A percentile compares a stretch with the other conserved stretches of the same genome.
These are phyloP conservation scores for Haliclystus octoradiatus DNA, from an alignment of 30 jellyfish, hydroid and myxozoan genomes.

Conservation along the genomic window DNA sequence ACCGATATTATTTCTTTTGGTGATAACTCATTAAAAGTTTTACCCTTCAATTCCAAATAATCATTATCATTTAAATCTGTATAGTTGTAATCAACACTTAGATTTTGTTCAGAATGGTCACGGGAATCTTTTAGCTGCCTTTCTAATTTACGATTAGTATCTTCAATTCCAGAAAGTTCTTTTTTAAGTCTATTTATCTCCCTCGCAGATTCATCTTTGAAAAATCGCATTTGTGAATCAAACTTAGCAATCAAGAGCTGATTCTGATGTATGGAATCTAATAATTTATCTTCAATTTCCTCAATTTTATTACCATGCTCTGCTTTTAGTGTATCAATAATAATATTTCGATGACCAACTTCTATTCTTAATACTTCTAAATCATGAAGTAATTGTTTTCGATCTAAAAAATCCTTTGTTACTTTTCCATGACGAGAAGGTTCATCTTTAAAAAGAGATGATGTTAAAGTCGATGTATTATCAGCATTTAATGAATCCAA, in stretches of 20 bases:
- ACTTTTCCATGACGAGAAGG: no score
- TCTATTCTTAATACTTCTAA: conserved; percentile 59
- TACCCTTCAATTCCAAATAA: conserved; percentile 40
- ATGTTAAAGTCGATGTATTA: no score
- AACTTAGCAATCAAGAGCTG: conserved; percentile 47
- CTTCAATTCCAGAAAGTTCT: no score
- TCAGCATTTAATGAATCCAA: no score
- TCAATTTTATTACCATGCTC: conserved; percentile 52
- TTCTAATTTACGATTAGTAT: no score
- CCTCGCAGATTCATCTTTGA: conserved; percentile 7
- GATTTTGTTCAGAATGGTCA: not conserved
- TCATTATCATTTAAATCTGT: conserved; percentile 49
- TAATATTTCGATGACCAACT: conserved; percentile 49
- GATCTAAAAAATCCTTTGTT: conserved; percentile 40
- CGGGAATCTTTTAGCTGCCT: not conserved
- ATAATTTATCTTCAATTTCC: conserved; percentile 62
- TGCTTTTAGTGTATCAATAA: conserved; percentile 76
- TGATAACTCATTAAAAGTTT: conserved; percentile 32
- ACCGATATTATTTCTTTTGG: conserved; percentile 59
- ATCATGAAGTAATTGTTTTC: conserved; percentile 70
- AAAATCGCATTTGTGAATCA: conserved; percentile 24
- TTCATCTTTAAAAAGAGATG: no score
- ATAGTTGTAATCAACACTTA: not conserved
- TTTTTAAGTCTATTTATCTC: conserved; percentile 24
- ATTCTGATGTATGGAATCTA: conserved; percentile 61